Percentiles rank a stretch among this genome's conserved stretches.
Conservation (phyloP, 2,888 invertebrate genomes). For the Stenodema calcarata region DNA sequence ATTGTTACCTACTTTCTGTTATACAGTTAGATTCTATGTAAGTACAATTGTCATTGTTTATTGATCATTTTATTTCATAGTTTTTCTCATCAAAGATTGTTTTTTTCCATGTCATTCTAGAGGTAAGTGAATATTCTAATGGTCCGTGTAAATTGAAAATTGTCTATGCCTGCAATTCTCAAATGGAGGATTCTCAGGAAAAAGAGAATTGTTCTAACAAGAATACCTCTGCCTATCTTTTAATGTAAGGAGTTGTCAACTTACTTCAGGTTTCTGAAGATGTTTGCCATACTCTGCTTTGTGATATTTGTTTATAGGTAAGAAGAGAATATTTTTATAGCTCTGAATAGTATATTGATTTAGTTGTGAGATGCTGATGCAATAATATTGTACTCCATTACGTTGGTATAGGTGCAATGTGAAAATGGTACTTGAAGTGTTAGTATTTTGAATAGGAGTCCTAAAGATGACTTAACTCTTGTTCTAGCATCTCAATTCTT, state of each 20-base stretch:
- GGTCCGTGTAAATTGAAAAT: too few relatives aligned
- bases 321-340: constrained; percentile 31
- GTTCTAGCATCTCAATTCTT: too few relatives aligned
- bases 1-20: too few relatives aligned
- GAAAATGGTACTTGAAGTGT: not conserved
- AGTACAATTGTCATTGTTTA: too few relatives aligned
- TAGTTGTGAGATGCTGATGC: not conserved
- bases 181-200: too few relatives aligned
- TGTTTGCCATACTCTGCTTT: constrained; percentile 25
- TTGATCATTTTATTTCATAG: too few relatives aligned
- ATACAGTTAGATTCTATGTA: too few relatives aligned
- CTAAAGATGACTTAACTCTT: too few relatives aligned
- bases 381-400: not conserved
- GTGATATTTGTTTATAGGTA: constrained; percentile 28
- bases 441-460: not conserved
- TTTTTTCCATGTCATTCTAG: too few relatives aligned
- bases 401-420: not conserved
- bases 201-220: not conserved
- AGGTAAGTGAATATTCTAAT: too few relatives aligned
- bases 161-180: too few relatives aligned
- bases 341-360: not conserved
- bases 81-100: too few relatives aligned
- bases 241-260: not conserved
- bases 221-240: not conserved
- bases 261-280: not conserved